phyloP scores from a whole-genome alignment of 2,888 invertebrate genomes.

The Sycophila texana region DNA sequence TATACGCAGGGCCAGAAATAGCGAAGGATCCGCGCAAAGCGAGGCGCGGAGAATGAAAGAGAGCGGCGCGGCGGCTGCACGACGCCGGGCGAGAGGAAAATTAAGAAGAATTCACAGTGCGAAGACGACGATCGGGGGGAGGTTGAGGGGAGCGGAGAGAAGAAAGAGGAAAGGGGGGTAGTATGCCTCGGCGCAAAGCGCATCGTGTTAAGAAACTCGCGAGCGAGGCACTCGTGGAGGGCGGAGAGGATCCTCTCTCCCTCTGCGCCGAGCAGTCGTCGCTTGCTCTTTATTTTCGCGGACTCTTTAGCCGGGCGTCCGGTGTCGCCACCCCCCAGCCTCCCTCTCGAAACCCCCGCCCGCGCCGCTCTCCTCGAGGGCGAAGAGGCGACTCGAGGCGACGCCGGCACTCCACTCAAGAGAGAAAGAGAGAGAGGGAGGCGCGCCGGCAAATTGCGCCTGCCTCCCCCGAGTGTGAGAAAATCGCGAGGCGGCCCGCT shows the following conservation, averaged over 20 bases:
- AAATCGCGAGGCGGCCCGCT: neutral
- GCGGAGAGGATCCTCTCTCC: neutral
- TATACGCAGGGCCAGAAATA: neutral
- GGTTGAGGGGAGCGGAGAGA: neutral
- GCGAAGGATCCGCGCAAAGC: neutral
- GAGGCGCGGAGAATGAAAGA: neutral
- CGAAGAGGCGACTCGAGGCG: conserved; percentile 18
- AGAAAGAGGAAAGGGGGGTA: too few species aligned
- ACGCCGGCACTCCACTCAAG: conserved; percentile 23
- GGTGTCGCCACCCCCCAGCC: neutral
- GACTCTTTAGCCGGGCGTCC: conserved; percentile 16
- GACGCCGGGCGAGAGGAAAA: conserved; percentile 7
- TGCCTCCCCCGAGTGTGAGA: neutral
- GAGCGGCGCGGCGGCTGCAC: neutral
- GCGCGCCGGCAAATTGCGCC: conserved; percentile 22
- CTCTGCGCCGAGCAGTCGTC: conserved; percentile 1
- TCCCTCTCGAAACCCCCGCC: neutral
- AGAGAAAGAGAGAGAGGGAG: conserved; percentile 31
- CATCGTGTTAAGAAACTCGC: conserved; percentile 8
- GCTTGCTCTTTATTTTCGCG: conserved; percentile 49
- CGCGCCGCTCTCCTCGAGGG: conserved; percentile 2
- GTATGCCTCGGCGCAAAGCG: neutral
- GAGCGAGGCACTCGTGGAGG: neutral
- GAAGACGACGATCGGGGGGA: neutral
- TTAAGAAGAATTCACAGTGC: conserved; percentile 37